Conservation (phyloP, 2,888 invertebrate genomes). For the Aphelenchoides bicaudatus region DNA sequence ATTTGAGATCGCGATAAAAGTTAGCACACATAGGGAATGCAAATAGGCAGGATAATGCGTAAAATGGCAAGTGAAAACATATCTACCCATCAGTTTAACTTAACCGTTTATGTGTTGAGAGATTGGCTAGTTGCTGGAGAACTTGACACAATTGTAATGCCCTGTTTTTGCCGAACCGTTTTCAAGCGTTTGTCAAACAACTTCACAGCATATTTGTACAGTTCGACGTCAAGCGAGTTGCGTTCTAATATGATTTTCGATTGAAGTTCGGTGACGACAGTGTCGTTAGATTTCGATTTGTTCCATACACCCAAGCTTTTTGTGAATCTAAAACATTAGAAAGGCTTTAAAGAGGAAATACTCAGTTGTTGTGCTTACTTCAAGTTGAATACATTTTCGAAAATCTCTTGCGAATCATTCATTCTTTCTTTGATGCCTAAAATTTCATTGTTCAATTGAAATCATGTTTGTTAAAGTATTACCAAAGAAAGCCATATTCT, state of each 20-base stretch:
- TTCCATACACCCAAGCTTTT: slow-evolving; percentile 49
- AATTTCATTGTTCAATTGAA: too few species aligned
- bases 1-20: too few species aligned
- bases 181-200: slow-evolving; percentile 26
- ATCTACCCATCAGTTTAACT: slow-evolving; percentile 7
- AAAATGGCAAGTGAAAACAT: neutral
- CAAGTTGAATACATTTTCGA: slow-evolving; percentile 87
- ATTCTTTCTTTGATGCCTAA: slow-evolving; percentile 92
- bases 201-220: slow-evolving; percentile 78
- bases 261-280: slow-evolving; percentile 74
- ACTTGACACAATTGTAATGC: neutral
- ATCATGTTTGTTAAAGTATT: too few species aligned
- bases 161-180: neutral
- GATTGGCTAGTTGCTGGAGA: neutral
- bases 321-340: slow-evolving; percentile 46
- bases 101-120: neutral
- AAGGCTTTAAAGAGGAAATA: slow-evolving; percentile 21
- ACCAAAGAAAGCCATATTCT: slow-evolving; percentile 90
- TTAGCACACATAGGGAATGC: neutral
- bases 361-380: slow-evolving; percentile 48
- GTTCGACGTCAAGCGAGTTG: slow-evolving; percentile 83
- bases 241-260: slow-evolving; percentile 73
- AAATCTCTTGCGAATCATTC: slow-evolving; percentile 69
- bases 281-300: slow-evolving; percentile 76
- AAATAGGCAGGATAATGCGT: neutral